phyloP scores from a whole-genome alignment of 2,888 invertebrate genomes.

The Eledona agricola region DNA sequence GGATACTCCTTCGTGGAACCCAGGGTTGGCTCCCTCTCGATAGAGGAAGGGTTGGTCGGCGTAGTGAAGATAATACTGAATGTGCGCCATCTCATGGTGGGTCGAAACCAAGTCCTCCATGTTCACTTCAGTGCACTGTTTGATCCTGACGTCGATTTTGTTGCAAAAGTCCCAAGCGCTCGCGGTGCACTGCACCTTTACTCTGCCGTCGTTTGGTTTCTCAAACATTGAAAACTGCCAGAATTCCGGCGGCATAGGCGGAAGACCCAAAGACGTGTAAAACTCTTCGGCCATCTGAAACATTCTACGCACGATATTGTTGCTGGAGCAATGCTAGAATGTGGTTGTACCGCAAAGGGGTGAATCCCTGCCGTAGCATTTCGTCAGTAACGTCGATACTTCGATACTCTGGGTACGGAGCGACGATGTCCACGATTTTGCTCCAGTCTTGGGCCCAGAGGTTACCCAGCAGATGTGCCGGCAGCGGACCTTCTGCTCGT shows the following conservation, averaged over 20 bases:
- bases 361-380: slow-evolving; percentile 78
- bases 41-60: slow-evolving; percentile 78
- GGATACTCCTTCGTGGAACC: slow-evolving; percentile 87
- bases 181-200: slow-evolving; percentile 78
- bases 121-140: slow-evolving; percentile 82
- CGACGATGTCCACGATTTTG: slow-evolving; percentile 75
- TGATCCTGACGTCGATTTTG: slow-evolving; percentile 85
- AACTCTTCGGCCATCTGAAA: slow-evolving; percentile 86
- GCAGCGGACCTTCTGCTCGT: slow-evolving; percentile 76
- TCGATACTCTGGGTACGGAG: slow-evolving; percentile 77
- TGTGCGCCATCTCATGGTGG: slow-evolving; percentile 86
- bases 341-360: slow-evolving; percentile 61
- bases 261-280: slow-evolving; percentile 81
- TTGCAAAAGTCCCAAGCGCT: slow-evolving; percentile 91
- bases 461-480: slow-evolving; percentile 85
- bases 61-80: slow-evolving; percentile 84
- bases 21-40: slow-evolving; percentile 83
- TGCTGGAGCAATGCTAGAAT: slow-evolving; percentile 4
- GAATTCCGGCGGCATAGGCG: slow-evolving; percentile 83
- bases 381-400: slow-evolving; percentile 80
- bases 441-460: slow-evolving; percentile 89
- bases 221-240: slow-evolving; percentile 85
- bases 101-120: slow-evolving; percentile 80
- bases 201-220: slow-evolving; percentile 74
- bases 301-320: slow-evolving; percentile 67